Conservation (phyloP, 1,140 invertebrate species). For the Drosophila kikkawai region DNA sequence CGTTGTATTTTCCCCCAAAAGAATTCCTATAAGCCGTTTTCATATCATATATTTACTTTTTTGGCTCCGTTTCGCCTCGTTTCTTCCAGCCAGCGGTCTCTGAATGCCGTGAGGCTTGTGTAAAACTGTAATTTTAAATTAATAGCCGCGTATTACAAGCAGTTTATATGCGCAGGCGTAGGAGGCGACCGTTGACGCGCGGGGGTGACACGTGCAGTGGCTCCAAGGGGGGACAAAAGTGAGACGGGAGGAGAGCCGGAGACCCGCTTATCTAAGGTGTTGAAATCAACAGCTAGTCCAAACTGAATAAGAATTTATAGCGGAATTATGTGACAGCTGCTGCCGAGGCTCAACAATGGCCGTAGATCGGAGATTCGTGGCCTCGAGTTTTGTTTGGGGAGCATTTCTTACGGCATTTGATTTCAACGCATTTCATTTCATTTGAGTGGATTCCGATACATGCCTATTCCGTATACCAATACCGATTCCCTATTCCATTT, state of each 20-base stretch:
- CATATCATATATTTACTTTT: constrained; percentile 31
- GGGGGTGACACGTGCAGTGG: constrained; percentile 36
- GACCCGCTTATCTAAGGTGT: constrained; percentile 71
- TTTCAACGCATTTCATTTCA: constrained; percentile 72
- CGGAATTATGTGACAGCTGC: constrained; percentile 82
- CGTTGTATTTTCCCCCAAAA: not conserved
- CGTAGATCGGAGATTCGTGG: constrained; percentile 30
- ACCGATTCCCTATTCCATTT: constrained; percentile 47
- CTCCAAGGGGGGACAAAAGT: not conserved
- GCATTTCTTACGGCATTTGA: constrained; percentile 75
- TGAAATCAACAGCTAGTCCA: constrained; percentile 84
- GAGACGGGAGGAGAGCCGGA: constrained; percentile 1
- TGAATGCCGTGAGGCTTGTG: constrained; percentile 45
- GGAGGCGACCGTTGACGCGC: constrained; percentile 53
- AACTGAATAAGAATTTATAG: constrained; percentile 84
- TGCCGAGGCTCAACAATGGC: constrained; percentile 56
- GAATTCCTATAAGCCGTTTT: constrained; percentile 24
- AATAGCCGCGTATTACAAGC: constrained; percentile 82
- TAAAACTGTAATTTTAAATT: constrained; percentile 84
- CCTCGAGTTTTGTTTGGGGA: constrained; percentile 27
- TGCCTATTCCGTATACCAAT: constrained; percentile 22
- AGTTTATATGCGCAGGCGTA: constrained; percentile 80
- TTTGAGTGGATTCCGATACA: constrained; percentile 41
- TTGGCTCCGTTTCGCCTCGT: constrained; percentile 20
- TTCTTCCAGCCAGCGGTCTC: constrained; percentile 11